Conservation (phyloP, 1,140 invertebrate genomes). For the Reticulitermes speratus region DNA sequence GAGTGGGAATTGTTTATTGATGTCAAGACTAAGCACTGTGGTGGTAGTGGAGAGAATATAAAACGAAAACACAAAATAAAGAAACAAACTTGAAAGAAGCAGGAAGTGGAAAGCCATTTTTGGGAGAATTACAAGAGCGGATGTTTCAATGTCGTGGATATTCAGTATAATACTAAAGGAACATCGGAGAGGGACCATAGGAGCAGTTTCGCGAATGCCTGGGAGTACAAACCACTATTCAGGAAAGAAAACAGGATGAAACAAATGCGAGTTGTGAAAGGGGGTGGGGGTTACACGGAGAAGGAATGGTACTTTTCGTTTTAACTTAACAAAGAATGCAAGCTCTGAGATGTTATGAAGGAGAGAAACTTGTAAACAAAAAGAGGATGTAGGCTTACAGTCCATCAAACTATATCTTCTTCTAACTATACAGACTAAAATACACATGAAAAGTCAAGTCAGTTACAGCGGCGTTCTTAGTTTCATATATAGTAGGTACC, state of each 20-base stretch:
- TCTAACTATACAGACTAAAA: not conserved
- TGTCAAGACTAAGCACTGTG: not conserved
- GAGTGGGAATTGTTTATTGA: not conserved
- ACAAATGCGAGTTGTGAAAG: not conserved
- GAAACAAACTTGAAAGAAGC: not conserved
- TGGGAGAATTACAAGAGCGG: not conserved
- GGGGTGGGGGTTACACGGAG: not conserved
- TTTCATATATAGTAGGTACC: not conserved
- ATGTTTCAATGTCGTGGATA: slow-evolving; percentile 11
- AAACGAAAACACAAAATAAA: not conserved
- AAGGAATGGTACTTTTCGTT: not conserved
- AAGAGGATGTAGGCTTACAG: not conserved
- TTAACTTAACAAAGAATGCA: slow-evolving; percentile 8
- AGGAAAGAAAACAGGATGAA: slow-evolving; percentile 6
- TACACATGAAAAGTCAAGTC: not conserved
- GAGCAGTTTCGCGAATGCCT: not conserved
- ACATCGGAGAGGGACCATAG: not conserved
- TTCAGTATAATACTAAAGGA: not conserved
- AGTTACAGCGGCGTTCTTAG: not conserved
- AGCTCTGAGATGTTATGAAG: not conserved
- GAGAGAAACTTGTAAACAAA: not conserved
- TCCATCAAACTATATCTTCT: not conserved
- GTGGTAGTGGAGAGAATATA: not conserved
- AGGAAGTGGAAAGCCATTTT: slow-evolving; percentile 18
- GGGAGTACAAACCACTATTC: not conserved